Conservation (phyloP, 2,797 vertebrate genomes). For the Gouania willdenowi region DNA sequence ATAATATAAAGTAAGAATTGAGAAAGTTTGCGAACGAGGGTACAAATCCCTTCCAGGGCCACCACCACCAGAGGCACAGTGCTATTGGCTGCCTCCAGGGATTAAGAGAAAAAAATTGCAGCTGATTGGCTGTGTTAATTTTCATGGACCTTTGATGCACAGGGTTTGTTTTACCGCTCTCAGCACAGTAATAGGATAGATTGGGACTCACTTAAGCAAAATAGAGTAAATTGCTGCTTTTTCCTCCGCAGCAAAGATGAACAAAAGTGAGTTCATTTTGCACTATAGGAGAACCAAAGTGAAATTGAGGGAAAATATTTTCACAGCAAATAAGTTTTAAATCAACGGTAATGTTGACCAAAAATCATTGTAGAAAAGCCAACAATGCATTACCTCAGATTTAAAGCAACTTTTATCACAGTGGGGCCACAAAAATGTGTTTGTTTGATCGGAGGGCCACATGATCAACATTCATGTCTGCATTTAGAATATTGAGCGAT, state of each 20-base stretch:
- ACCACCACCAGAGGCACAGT: conserved; percentile 62
- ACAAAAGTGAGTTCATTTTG: too few species aligned
- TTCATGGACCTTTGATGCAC: conserved; percentile 74
- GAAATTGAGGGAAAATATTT: too few species aligned
- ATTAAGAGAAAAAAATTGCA: conserved; percentile 83
- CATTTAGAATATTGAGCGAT: too few species aligned
- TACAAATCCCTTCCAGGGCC: conserved; percentile 65
- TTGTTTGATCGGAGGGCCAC: too few species aligned
- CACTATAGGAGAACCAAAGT: too few species aligned
- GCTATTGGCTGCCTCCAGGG: conserved; percentile 80
- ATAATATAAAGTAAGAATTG: conserved; percentile 70
- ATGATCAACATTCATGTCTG: too few species aligned
- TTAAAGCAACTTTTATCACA: too few species aligned
- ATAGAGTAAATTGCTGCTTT: conserved; percentile 19
- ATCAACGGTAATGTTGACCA: too few species aligned
- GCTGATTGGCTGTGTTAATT: conserved; percentile 81
- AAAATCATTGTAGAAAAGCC: too few species aligned
- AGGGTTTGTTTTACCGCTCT: conserved; percentile 71
- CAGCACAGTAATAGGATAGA: conserved; percentile 64
- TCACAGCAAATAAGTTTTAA: too few species aligned
- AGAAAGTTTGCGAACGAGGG: conserved; percentile 54
- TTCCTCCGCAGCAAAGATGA: neutral
- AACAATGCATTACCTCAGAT: too few species aligned
- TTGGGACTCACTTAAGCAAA: conserved; percentile 64
- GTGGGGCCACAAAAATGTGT: too few species aligned